Percentiles rank a stretch among this genome's conserved stretches.
These are phyloP conservation scores for Ophion ventricosus DNA, from an alignment of 2,888 invertebrate species.

Conservation along the genomic window DNA sequence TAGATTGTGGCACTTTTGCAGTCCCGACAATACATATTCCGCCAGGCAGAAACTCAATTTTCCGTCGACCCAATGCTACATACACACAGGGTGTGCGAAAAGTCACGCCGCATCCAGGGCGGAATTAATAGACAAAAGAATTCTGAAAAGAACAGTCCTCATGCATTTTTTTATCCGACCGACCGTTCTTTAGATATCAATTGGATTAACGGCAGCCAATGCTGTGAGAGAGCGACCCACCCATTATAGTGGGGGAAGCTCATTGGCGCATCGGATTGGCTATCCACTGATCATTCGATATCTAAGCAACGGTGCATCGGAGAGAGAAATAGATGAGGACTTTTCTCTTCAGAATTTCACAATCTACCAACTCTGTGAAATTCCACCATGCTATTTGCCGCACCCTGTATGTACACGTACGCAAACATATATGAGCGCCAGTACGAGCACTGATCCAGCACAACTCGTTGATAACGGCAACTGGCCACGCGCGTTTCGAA, in stretches of 20 bases:
- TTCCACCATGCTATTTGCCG: neutral
- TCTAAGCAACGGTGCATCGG: neutral
- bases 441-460: constrained; percentile 14
- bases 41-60: constrained; percentile 24
- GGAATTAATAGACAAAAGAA: neutral
- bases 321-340: neutral
- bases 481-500: constrained; percentile 46
- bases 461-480: constrained; percentile 44
- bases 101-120: neutral
- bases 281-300: neutral
- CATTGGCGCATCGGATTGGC: neutral
- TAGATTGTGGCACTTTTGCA: neutral
- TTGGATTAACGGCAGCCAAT: neutral
- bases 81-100: neutral
- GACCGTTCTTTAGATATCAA: neutral
- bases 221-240: neutral
- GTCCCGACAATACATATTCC: neutral
- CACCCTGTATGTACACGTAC: neutral
- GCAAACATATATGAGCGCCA: neutral
- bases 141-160: neutral
- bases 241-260: neutral
- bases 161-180: neutral
- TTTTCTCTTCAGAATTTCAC: neutral
- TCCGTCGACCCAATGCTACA: neutral
- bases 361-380: neutral